A percentile compares a stretch with the other conserved stretches of the same genome.
Evolutionary conservation across 2,888 invertebrate species (phyloP).

Genomic region (Plutella xylostella): DNA sequence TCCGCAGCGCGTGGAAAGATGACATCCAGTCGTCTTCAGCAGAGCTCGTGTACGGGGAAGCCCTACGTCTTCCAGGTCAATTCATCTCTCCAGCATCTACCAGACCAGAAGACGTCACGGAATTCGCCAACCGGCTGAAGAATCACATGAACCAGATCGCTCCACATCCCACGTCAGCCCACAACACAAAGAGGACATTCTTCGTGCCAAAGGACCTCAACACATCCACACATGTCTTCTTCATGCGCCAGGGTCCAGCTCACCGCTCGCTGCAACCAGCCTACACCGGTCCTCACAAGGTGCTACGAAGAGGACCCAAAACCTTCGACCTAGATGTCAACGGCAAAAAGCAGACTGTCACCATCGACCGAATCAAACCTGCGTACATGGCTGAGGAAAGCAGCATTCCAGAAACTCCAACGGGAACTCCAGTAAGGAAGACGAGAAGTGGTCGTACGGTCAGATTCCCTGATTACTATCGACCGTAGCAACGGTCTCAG

Average conservation of each 20-base stretch:
- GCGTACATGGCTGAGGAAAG: not conserved
- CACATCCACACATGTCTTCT: not conserved
- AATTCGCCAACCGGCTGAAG: not conserved
- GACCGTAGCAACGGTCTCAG: slow-evolving; percentile 1
- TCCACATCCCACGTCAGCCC: too few relatives aligned
- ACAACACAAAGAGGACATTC: not conserved
- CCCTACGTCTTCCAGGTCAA: slow-evolving; percentile 20
- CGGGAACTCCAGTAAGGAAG: not conserved
- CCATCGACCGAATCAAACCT: not conserved
- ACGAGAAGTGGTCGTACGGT: not conserved
- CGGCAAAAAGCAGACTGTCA: not conserved
- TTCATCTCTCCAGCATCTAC: slow-evolving; percentile 10
- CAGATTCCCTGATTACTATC: slow-evolving; percentile 1
- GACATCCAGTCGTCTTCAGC: not conserved
- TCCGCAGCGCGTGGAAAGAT: slow-evolving; percentile 7
- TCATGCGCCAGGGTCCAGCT: not conserved
- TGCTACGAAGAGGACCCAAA: not conserved
- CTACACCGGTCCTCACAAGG: not conserved
- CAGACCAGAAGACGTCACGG: not conserved
- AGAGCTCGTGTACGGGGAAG: slow-evolving; percentile 17
- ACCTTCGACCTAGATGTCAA: not conserved
- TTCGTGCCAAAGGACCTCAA: not conserved
- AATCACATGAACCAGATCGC: too few relatives aligned
- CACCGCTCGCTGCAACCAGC: not conserved
- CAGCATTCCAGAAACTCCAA: not conserved